Evolutionary conservation across 2,888 invertebrate genomes (phyloP), one percentile per base, ranked within the genome.

Genomic region (Drosophila differens): DNA sequence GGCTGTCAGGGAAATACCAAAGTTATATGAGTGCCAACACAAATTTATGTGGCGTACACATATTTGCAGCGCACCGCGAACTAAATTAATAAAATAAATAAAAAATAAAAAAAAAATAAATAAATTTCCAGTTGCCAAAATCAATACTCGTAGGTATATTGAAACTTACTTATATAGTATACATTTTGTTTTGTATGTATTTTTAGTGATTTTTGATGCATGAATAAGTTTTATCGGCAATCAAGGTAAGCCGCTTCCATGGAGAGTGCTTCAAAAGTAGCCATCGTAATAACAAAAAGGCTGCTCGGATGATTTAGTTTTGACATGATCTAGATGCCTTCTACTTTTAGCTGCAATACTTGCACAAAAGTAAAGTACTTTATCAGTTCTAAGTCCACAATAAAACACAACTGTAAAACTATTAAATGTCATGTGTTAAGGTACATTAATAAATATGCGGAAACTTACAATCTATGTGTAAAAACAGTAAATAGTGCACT

Each of bases 161-260:
- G 47, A 14, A 47, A 9, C 14, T 7, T 14, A 14, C 47, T 7
- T 16, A 25, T 19, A 35, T 39, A 52, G 49, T 60, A 55, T 57
- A 35, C 33, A 39, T 47, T 14, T 57, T 16, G 16, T 57, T 44
- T 37, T 68, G 25, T 52, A 37, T 44, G 12, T 62, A 52, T 70
- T 37, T 54, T 49, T 57, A 57, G 25, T 63, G 49, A 68, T 68
- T 76, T 78, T 58, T 60, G 62, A 74, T 67, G 88, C 87, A 82
- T 82, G 82, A 82, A 82, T 86, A 89, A 83, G 66, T 91, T 90
- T 91, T 91, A 89, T 91, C 91, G 86, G 77, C 72, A 69, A 83
- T 85, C 91, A 91, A 91, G 91, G 91, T 82, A 86, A 91, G 87
- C 89, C 61, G 52, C 81, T 69, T 74, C 55, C 39, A 54, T 14